phyloP scores from a whole-genome alignment of 1,140 invertebrate species.

The Leptinotarsa lineolata region DNA sequence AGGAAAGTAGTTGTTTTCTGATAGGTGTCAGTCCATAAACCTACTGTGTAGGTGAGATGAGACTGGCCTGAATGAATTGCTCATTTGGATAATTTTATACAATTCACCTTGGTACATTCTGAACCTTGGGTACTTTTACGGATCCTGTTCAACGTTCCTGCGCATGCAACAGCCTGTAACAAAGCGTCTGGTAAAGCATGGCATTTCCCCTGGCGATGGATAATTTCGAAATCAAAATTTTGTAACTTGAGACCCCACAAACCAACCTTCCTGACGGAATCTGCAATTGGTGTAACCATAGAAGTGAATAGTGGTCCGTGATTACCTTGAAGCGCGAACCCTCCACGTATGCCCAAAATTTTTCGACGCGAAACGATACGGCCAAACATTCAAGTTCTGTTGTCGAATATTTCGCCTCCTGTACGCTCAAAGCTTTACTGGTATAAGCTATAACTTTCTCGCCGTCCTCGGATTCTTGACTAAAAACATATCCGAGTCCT shows the following conservation, averaged over 20 bases:
- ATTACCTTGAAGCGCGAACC: constrained; percentile 55
- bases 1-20: too few relatives aligned
- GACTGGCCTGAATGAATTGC: too few relatives aligned
- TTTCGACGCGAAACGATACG: constrained; percentile 55
- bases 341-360: constrained; percentile 56
- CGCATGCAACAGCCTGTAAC: background rate
- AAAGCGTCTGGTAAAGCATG: constrained; percentile 14
- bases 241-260: constrained; percentile 51
- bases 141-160: too few relatives aligned
- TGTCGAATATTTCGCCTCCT: constrained; percentile 55
- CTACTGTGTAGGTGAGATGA: too few relatives aligned
- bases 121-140: too few relatives aligned
- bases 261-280: constrained; percentile 54
- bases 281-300: constrained; percentile 56
- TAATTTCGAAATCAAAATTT: constrained; percentile 21
- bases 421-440: constrained; percentile 48
- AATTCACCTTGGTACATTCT: too few relatives aligned
- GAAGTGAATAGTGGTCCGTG: constrained; percentile 58
- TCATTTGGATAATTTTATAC: too few relatives aligned
- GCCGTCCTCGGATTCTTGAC: constrained; percentile 32
- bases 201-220: background rate
- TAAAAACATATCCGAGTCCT: constrained; percentile 41
- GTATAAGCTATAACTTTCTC: constrained; percentile 42
- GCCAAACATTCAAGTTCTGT: constrained; percentile 59
- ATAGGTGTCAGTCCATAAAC: too few relatives aligned